Evolutionary conservation across 2,888 invertebrate species (phyloP).

Genomic region (Latrodectus elegans): DNA sequence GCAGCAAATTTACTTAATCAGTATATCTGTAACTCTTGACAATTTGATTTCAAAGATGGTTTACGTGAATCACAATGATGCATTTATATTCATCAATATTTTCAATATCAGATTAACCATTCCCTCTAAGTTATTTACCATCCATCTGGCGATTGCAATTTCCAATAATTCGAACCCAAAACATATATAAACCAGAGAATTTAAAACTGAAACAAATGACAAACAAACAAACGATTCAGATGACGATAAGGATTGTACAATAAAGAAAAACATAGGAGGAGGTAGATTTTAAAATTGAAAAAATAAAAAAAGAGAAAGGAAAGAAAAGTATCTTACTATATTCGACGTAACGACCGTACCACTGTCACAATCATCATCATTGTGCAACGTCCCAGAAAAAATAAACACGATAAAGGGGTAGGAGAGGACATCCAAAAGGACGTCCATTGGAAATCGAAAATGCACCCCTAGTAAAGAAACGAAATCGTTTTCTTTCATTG

Average conservation of each 20-base stretch:
- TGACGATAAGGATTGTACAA: background rate
- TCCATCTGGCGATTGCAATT: conserved; percentile 30
- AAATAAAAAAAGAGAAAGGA: conserved; percentile 31
- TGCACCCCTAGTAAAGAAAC: conserved; percentile 46
- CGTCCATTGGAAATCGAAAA: conserved; percentile 66
- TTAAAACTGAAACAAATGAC: conserved; percentile 25
- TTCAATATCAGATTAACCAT: background rate
- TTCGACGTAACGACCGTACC: conserved; percentile 56
- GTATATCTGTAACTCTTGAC: no score
- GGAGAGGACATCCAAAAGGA: conserved; percentile 24
- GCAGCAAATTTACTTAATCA: no score
- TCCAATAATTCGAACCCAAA: conserved; percentile 36
- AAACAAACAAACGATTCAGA: background rate
- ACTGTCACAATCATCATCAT: conserved; percentile 68
- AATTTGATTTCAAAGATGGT: no score
- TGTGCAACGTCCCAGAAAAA: conserved; percentile 15
- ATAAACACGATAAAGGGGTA: conserved; percentile 34
- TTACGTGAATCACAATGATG: no score
- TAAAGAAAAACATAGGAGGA: conserved; percentile 2
- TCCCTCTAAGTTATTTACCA: background rate
- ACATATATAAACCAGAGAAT: conserved; percentile 42
- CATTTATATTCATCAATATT: no score
- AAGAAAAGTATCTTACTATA: conserved; percentile 33
- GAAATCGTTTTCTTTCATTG: conserved; percentile 47
- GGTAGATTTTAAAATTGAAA: conserved; percentile 38